Evolutionary conservation across 2,888 invertebrate genomes (phyloP), one percentile per base, ranked within the genome.

Genomic region (Drosophila gaucha): DNA sequence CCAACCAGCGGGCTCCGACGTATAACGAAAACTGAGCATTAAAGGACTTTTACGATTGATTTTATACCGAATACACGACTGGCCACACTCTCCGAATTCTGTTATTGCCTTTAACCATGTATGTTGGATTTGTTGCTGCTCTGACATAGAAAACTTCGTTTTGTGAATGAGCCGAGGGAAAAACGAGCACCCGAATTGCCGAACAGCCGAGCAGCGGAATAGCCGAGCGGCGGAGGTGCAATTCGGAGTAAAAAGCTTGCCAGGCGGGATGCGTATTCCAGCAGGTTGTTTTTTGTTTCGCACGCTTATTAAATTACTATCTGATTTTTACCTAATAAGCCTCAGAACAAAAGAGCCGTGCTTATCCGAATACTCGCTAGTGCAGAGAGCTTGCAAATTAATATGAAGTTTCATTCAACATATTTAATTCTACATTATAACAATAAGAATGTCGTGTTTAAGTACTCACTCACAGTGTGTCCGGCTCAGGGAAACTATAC

Each of bases 1-100:
- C 33, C 56, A 50, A 79, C 74, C 82, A 74, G 70, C 73, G 58
- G 67, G 78, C 66, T 73, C 65, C 75, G 66, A 77, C 77, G 88
- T 69, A 62, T 75, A 86, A 85, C 78, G 82, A 82, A 83, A 86
- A 89, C 89, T 89, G 80, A 89, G 83, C 86, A 80, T 74, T 74
- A 78, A 86, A 89, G 88, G 83, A 85, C 86, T 76, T 77, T 84
- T 76, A 73, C 83, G 83, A 88, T 88, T 89, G 89, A 88, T 88
- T 88, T 88, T 89, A 87, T 88, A 87, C 86, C 83, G 79, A 83
- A 77, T 54, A 56, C 50, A 57, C 58, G 70, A 80, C 62, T 74
- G 31, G 39, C 54, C 41, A 46, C 31, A 41, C 50, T 43, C 33
- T 50, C 36, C 36, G 49, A 36, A 36, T 78, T 70, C 63, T 63